Evolutionary conservation across 2,888 invertebrate genomes (phyloP).

Genomic region (Caenorhabditis sp.): DNA sequence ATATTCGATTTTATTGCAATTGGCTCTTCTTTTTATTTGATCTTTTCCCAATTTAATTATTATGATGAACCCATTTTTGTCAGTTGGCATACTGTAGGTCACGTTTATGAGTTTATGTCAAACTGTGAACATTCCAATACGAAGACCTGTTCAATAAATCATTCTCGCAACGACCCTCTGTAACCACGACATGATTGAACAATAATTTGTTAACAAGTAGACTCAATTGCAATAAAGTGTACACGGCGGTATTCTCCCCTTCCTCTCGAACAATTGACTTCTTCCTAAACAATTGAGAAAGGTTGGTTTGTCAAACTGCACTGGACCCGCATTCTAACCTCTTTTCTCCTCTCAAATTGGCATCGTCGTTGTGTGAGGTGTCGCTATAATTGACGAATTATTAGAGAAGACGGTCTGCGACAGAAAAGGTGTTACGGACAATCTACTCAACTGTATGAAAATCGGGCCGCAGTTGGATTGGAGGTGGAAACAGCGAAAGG

Average conservation of each 20-base stretch:
- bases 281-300: conserved; percentile 46
- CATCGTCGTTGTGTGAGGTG: conserved; percentile 42
- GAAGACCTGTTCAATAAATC: conserved; percentile 52
- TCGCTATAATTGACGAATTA: conserved; percentile 59
- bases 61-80: background rate
- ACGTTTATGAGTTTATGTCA: conserved; percentile 33
- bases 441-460: conserved; percentile 56
- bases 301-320: conserved; percentile 53
- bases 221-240: conserved; percentile 51
- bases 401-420: conserved; percentile 33
- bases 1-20: conserved; percentile 44
- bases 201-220: conserved; percentile 53
- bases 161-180: conserved; percentile 44
- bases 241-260: conserved; percentile 1
- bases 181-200: conserved; percentile 47
- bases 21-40: conserved; percentile 16
- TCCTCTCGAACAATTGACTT: conserved; percentile 37
- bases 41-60: conserved; percentile 16
- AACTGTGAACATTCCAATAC: conserved; percentile 23
- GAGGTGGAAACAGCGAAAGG: conserved; percentile 10
- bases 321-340: conserved; percentile 26
- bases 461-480: conserved; percentile 18
- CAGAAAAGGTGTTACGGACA: conserved; percentile 56
- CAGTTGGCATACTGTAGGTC: conserved; percentile 23
- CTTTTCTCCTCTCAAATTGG: conserved; percentile 48